These are phyloP conservation scores for Eledona agricola DNA, from an alignment of 2,888 invertebrate genomes.

Conservation along the genomic window DNA sequence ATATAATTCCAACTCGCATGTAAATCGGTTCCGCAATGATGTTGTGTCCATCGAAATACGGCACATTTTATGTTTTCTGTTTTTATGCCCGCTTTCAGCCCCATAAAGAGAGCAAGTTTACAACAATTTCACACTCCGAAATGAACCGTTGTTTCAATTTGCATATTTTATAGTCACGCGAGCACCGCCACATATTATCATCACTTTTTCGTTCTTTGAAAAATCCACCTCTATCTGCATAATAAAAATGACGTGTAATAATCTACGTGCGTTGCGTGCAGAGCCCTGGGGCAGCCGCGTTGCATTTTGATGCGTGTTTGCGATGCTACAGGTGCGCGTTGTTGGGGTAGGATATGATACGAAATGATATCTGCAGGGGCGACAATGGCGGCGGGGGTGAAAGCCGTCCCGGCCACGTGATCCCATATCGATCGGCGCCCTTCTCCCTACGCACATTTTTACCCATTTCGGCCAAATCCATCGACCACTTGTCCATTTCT, in stretches of 20 bases:
- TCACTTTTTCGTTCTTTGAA: slow-evolving; percentile 1
- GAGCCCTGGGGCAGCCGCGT: slow-evolving; percentile 6
- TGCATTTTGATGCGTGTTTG: slow-evolving; percentile 33
- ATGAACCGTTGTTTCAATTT: too few species aligned
- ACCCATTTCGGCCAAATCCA: slow-evolving; percentile 22
- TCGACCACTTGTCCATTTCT: slow-evolving; percentile 24
- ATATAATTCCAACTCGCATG: too few species aligned
- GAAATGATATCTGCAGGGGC: slow-evolving; percentile 36
- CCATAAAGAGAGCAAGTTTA: too few species aligned
- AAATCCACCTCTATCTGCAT: slow-evolving; percentile 11
- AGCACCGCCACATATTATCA: too few species aligned
- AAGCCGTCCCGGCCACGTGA: slow-evolving; percentile 49
- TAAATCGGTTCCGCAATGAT: too few species aligned
- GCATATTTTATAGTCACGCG: too few species aligned
- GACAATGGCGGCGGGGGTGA: slow-evolving; percentile 36
- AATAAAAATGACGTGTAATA: slow-evolving; percentile 22
- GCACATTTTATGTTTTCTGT: too few species aligned
- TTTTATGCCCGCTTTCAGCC: too few species aligned
- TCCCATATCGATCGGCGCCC: slow-evolving; percentile 46
- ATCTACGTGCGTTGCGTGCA: slow-evolving; percentile 13
- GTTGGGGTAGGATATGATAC: slow-evolving; percentile 38
- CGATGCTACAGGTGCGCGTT: slow-evolving; percentile 40
- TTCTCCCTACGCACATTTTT: slow-evolving; percentile 36
- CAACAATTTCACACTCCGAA: too few species aligned
- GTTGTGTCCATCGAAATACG: too few species aligned